A percentile compares a stretch with the other conserved stretches of the same genome.
These are phyloP conservation scores for Drosophila tristis DNA, from an alignment of 1,140 invertebrate species.

Conservation along the genomic window DNA sequence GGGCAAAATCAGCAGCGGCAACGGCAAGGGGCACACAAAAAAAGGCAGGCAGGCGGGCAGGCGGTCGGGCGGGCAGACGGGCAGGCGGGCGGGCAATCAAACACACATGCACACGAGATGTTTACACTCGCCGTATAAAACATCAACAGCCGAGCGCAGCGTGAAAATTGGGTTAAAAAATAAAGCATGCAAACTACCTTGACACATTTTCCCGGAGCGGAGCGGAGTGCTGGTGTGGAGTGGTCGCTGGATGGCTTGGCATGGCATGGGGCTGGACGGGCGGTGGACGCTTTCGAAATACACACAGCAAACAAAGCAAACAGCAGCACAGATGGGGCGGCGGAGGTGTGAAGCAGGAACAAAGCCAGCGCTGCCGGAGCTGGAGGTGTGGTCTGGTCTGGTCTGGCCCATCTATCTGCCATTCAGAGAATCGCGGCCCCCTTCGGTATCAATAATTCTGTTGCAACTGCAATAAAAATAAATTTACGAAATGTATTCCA, in stretches of 20 bases:
- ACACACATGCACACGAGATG: slow-evolving; percentile 1
- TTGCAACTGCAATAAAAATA: slow-evolving; percentile 62
- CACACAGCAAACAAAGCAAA: not conserved
- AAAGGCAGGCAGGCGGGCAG: not conserved
- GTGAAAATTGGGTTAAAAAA: slow-evolving; percentile 73
- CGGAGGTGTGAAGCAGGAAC: slow-evolving; percentile 16
- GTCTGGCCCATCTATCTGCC: not conserved
- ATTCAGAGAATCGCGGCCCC: not conserved
- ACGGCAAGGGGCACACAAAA: not conserved
- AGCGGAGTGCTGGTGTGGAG: not conserved
- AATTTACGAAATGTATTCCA: slow-evolving; percentile 46
- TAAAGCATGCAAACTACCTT: slow-evolving; percentile 80
- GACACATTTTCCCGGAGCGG: slow-evolving; percentile 55
- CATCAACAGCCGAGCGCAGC: slow-evolving; percentile 20
- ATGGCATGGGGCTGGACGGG: not conserved
- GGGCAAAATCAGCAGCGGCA: not conserved
- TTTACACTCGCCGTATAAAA: slow-evolving; percentile 23
- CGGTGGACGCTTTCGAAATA: not conserved
- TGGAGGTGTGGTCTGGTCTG: slow-evolving; percentile 1
- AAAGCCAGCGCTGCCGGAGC: not conserved
- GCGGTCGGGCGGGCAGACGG: not conserved
- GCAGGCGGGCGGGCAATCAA: slow-evolving; percentile 9
- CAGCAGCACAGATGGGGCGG: not conserved
- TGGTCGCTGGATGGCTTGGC: not conserved
- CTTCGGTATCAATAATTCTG: slow-evolving; percentile 46